Evolutionary conservation across 2,797 vertebrate genomes (phyloP).

Genomic region (Distichodus sexfasciatus): DNA sequence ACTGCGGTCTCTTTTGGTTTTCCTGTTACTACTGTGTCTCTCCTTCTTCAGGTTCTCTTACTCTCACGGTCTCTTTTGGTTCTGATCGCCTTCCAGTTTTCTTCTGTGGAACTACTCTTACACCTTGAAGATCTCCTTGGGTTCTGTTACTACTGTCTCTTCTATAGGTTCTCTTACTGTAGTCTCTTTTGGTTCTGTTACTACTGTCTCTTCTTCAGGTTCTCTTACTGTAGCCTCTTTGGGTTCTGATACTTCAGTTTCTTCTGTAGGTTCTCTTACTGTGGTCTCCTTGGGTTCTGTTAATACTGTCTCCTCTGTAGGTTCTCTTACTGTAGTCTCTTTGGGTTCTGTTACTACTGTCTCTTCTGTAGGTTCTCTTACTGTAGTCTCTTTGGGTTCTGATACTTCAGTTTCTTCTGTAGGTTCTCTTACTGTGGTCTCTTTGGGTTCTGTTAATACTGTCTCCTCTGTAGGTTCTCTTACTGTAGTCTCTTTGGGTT

Average conservation of each 20-base stretch:
- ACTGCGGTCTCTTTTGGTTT: constrained; percentile 9
- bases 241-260: not conserved
- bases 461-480: constrained; percentile 12
- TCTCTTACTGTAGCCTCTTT: constrained; percentile 2
- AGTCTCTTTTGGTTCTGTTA: too few species aligned
- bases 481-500: constrained; percentile 1
- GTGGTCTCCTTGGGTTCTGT: constrained; percentile 8
- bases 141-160: not conserved
- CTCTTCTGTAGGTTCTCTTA: not conserved
- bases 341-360: not conserved
- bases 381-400: constrained; percentile 35
- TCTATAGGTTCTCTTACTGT: not conserved
- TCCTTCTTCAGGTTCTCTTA: not conserved
- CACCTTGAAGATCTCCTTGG: constrained; percentile 11
- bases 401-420: not conserved
- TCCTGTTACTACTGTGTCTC: not conserved
- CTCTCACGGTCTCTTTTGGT: constrained; percentile 9
- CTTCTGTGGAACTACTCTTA: not conserved
- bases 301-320: not conserved
- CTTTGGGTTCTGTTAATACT: not conserved
- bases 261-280: not conserved
- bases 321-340: not conserved
- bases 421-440: not conserved
- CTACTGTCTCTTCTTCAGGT: not conserved
- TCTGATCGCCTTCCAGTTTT: not conserved